Conservation (phyloP, 2,113 vertebrate genomes). For the Neolamprologus longior region DNA sequence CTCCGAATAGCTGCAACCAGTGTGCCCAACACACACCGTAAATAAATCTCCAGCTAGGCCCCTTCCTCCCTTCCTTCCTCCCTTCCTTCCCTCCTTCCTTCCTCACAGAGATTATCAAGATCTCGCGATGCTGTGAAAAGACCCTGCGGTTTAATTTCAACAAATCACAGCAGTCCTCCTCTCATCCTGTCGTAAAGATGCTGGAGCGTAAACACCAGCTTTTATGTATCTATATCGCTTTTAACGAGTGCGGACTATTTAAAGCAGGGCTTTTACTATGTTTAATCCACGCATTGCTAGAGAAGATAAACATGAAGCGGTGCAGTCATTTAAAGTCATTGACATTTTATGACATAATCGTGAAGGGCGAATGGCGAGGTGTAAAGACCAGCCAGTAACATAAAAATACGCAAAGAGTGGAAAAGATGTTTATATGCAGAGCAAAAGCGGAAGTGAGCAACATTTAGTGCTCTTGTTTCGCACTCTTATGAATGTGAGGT, state of each 20-base stretch:
- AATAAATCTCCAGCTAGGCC: constrained; percentile 4
- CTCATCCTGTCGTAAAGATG: neutral
- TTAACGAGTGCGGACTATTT: neutral
- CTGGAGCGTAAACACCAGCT: neutral
- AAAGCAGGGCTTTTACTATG: neutral
- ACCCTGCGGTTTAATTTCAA: neutral
- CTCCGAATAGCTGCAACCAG: neutral
- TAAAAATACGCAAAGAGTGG: neutral
- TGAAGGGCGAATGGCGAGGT: neutral
- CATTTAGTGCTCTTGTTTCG: neutral
- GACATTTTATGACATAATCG: neutral
- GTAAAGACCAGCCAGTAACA: neutral
- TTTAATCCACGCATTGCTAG: neutral
- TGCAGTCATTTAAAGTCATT: neutral
- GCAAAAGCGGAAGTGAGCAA: neutral
- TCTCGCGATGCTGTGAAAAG: constrained; percentile 45
- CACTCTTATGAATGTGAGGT: neutral
- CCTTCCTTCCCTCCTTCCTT: neutral
- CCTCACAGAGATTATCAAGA: neutral
- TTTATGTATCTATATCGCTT: neutral
- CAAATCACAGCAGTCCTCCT: constrained; percentile 38
- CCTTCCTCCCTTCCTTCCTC: neutral
- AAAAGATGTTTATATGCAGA: neutral
- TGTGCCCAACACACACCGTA: neutral
- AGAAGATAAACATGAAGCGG: neutral